Percentiles rank a stretch among this genome's conserved stretches.
Evolutionary conservation across 2,888 invertebrate genomes (phyloP).

Genomic region (Eupeodes latifasciatus): DNA sequence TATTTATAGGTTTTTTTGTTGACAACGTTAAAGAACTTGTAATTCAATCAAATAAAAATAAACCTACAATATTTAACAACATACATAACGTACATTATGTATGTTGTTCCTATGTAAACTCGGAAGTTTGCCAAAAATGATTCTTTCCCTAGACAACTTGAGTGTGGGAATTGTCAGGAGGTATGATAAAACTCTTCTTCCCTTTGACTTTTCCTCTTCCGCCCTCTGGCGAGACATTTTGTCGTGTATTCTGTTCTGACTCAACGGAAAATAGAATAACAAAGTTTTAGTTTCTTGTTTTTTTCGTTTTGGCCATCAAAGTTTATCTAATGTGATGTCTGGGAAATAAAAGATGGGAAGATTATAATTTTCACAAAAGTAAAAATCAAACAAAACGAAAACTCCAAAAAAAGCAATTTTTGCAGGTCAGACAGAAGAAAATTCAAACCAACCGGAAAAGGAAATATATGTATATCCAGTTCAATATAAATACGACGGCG

Average conservation of each 20-base stretch:
- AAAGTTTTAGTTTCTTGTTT: neutral
- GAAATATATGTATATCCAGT: neutral
- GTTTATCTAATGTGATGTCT: slow-evolving; percentile 23
- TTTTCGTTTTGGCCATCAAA: slow-evolving; percentile 1
- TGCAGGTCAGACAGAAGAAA: slow-evolving; percentile 24
- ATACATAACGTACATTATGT: no score
- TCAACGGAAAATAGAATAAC: slow-evolving; percentile 1
- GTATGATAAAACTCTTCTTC: slow-evolving; percentile 8
- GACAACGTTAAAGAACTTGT: slow-evolving; percentile 13
- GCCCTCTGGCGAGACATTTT: slow-evolving; percentile 29
- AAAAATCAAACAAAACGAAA: slow-evolving; percentile 6
- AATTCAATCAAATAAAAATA: slow-evolving; percentile 1
- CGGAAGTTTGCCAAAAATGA: slow-evolving; percentile 37
- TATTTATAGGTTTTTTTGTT: neutral
- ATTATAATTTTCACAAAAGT: slow-evolving; percentile 10
- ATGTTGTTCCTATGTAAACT: neutral
- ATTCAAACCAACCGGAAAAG: slow-evolving; percentile 33
- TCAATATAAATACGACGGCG: neutral
- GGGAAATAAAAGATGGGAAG: neutral
- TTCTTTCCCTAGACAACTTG: slow-evolving; percentile 12
- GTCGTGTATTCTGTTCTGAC: slow-evolving; percentile 19
- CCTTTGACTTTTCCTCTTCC: slow-evolving; percentile 1
- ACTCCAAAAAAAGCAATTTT: slow-evolving; percentile 13
- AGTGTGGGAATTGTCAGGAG: slow-evolving; percentile 19
- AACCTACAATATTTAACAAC: neutral